Percentiles rank a stretch among this genome's conserved stretches.
phyloP scores from a whole-genome alignment of 2,888 invertebrate species.

The Drosophila kanekoi region DNA sequence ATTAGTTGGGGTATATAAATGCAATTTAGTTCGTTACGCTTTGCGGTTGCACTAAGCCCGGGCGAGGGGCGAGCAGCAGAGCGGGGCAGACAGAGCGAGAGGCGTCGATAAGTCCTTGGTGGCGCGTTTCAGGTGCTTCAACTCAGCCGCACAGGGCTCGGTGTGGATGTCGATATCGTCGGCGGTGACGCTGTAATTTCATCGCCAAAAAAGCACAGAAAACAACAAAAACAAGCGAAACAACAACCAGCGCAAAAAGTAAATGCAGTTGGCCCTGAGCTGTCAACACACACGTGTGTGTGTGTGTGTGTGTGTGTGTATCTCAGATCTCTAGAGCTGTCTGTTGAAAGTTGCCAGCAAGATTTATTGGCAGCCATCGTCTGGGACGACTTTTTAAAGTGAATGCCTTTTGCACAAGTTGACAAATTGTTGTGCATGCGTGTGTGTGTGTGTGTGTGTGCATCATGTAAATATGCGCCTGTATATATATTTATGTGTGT shows the following conservation, averaged over 20 bases:
- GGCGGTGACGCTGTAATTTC: slow-evolving; percentile 67
- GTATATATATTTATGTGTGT: neutral
- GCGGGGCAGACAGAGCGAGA: slow-evolving; percentile 5
- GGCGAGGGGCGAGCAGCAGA: neutral
- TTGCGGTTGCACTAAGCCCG: slow-evolving; percentile 61
- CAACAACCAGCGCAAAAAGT: slow-evolving; percentile 58
- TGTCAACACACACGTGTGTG: slow-evolving; percentile 50
- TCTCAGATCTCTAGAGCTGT: slow-evolving; percentile 45
- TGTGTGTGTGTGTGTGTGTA: slow-evolving; percentile 31
- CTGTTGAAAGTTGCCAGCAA: slow-evolving; percentile 70
- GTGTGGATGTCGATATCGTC: slow-evolving; percentile 41
- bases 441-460: neutral
- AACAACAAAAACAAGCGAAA: slow-evolving; percentile 11
- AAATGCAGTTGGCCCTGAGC: slow-evolving; percentile 80
- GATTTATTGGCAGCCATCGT: slow-evolving; percentile 73
- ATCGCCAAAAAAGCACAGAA: slow-evolving; percentile 57
- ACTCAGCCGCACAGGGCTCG: slow-evolving; percentile 45
- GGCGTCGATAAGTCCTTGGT: slow-evolving; percentile 66
- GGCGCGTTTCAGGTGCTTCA: slow-evolving; percentile 73
- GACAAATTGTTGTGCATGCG: slow-evolving; percentile 62
- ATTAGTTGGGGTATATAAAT: slow-evolving; percentile 77
- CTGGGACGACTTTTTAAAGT: slow-evolving; percentile 70
- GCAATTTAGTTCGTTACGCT: slow-evolving; percentile 80
- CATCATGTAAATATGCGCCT: slow-evolving; percentile 3
- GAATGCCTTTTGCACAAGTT: slow-evolving; percentile 70